phyloP scores from a whole-genome alignment of 2,888 invertebrate species.

The Agrochola litura region DNA sequence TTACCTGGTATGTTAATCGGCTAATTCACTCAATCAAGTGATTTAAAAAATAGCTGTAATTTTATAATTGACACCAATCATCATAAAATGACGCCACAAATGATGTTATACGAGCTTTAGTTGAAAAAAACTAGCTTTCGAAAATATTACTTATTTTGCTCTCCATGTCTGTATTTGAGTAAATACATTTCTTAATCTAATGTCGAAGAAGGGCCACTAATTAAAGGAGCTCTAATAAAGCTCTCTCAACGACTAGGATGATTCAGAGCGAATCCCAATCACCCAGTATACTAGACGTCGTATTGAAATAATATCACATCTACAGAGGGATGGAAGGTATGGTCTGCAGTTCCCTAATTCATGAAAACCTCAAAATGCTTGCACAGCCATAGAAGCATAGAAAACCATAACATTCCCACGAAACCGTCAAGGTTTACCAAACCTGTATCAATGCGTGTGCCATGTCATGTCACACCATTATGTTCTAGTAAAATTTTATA shows the following conservation, averaged over 20 bases:
- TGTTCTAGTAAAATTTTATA: conserved; percentile 60
- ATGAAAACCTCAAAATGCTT: neutral
- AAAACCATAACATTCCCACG: conserved; percentile 61
- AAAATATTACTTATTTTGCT: conserved; percentile 1
- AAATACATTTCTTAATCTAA: neutral
- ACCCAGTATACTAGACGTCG: neutral
- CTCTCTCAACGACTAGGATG: neutral
- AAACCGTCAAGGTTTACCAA: conserved; percentile 53
- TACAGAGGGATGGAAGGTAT: too few relatives aligned
- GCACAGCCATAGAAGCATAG: conserved; percentile 23
- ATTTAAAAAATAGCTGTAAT: conserved; percentile 53
- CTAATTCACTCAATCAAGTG: conserved; percentile 53
- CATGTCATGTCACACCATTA: conserved; percentile 56
- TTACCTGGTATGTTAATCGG: conserved; percentile 53
- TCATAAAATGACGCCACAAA: conserved; percentile 40
- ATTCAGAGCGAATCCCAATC: neutral
- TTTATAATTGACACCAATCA: conserved; percentile 52
- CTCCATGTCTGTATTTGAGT: neutral
- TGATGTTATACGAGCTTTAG: neutral
- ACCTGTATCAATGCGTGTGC: conserved; percentile 57
- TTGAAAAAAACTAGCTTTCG: neutral
- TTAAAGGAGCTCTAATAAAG: neutral
- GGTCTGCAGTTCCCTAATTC: too few relatives aligned
- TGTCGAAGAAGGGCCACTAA: neutral
- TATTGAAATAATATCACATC: too few relatives aligned